phyloP scores from a whole-genome alignment of 1,140 invertebrate genomes.

The Riptortus pedestris region DNA sequence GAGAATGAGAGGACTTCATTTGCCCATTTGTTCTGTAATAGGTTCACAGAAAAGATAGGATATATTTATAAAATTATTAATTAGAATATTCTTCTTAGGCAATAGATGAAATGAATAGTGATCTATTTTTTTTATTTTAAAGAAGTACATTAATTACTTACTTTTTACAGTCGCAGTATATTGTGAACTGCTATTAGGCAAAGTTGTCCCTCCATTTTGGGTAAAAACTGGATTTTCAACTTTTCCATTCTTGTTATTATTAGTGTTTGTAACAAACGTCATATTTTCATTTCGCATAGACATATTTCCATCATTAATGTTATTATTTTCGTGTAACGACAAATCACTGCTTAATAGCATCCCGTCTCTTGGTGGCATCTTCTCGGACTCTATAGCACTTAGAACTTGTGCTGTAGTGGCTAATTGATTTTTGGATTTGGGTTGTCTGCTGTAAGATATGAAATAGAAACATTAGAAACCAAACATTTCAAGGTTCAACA shows the following conservation, averaged over 20 bases:
- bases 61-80: no score
- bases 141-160: conserved; percentile 35
- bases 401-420: conserved; percentile 34
- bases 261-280: conserved; percentile 19
- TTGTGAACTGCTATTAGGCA: conserved; percentile 24
- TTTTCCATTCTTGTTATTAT: conserved; percentile 29
- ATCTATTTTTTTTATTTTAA: no score
- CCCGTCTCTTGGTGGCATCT: conserved; percentile 33
- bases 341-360: conserved; percentile 27
- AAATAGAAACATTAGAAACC: conserved; percentile 6
- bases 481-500: neutral
- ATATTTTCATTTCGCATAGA: conserved; percentile 26
- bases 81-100: no score
- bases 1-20: no score
- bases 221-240: conserved; percentile 35
- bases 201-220: conserved; percentile 25
- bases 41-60: no score
- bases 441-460: conserved; percentile 42
- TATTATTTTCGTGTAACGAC: conserved; percentile 22
- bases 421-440: conserved; percentile 39
- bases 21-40: no score
- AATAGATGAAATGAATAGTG: no score
- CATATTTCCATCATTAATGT: conserved; percentile 19
- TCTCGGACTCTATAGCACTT: conserved; percentile 36
- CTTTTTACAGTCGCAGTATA: conserved; percentile 44